Conservation (phyloP, 2,113 vertebrate genomes). For the Elgaria multicarinata region DNA sequence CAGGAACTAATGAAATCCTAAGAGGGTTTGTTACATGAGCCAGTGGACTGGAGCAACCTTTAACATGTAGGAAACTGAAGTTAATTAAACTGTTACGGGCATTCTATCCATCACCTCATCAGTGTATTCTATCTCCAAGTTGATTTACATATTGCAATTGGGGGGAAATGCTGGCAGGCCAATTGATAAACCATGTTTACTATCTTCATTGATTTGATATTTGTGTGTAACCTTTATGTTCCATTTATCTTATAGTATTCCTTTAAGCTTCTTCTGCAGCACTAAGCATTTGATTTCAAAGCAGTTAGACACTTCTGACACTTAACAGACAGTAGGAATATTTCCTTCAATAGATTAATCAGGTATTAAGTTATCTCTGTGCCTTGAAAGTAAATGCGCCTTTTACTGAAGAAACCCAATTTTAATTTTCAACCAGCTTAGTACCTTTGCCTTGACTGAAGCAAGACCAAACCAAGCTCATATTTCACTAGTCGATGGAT, state of each 20-base stretch:
- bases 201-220: conserved; percentile 76
- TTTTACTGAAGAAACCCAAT: conserved; percentile 44
- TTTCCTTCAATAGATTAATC: conserved; percentile 72
- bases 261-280: conserved; percentile 59
- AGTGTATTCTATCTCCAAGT: conserved; percentile 51
- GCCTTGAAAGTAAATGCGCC: conserved; percentile 43
- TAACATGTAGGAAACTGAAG: conserved; percentile 75
- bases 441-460: conserved; percentile 36
- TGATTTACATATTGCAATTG: conserved; percentile 76
- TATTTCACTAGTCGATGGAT: conserved; percentile 35
- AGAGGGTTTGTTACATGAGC: conserved; percentile 77
- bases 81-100: conserved; percentile 78
- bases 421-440: conserved; percentile 56
- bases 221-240: conserved; percentile 77
- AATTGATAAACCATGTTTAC: conserved; percentile 76
- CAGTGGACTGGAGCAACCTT: conserved; percentile 78
- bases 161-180: conserved; percentile 62
- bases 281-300: conserved; percentile 68
- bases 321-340: conserved; percentile 55
- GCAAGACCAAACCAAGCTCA: conserved; percentile 17
- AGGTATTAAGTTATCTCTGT: conserved; percentile 55
- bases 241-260: conserved; percentile 75
- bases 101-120: conserved; percentile 76
- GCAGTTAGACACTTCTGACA: conserved; percentile 63
- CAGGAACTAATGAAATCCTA: conserved; percentile 72